A percentile compares a stretch with the other conserved stretches of the same genome.
Conservation (phyloP, 2,888 invertebrate species). For the Drosophila leonis region DNA sequence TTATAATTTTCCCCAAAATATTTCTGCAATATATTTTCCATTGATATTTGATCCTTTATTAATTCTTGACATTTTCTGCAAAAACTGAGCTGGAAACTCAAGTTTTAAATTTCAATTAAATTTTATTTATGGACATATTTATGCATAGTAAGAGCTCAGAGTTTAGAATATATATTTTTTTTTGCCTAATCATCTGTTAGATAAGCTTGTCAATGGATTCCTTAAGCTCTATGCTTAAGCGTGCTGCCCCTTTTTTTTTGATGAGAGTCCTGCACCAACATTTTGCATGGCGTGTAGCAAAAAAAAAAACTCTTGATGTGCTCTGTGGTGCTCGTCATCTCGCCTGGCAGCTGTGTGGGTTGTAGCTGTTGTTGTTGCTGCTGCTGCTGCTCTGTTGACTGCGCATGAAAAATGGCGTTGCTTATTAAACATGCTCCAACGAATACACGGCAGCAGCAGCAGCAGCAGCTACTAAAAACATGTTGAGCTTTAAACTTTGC, state of each 20-base stretch:
- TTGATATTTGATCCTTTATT: neutral
- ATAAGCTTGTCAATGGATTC: constrained; percentile 23
- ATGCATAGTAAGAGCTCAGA: neutral
- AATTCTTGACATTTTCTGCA: neutral
- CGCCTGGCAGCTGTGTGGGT: constrained; percentile 30
- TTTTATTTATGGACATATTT: constrained; percentile 3
- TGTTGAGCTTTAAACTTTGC: constrained; percentile 68
- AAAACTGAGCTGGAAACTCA: no score
- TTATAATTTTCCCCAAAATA: neutral
- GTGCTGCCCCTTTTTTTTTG: neutral
- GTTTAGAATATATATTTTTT: constrained; percentile 4
- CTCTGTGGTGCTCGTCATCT: constrained; percentile 31
- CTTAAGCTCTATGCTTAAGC: neutral
- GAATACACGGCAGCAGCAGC: constrained; percentile 41
- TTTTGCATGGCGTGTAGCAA: constrained; percentile 43
- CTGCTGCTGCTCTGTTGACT: constrained; percentile 54
- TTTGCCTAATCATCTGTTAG: constrained; percentile 5
- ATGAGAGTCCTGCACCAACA: constrained; percentile 28
- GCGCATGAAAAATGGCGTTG: constrained; percentile 70
- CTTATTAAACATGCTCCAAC: constrained; percentile 75
- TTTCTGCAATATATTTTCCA: neutral
- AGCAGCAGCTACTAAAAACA: constrained; percentile 40
- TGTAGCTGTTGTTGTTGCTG: constrained; percentile 15
- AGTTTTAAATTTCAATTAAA: neutral
- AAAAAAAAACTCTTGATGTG: constrained; percentile 25